These are phyloP conservation scores for Percopsis omiscomaycus DNA, from an alignment of 2,797 vertebrate species.

Conservation along the genomic window DNA sequence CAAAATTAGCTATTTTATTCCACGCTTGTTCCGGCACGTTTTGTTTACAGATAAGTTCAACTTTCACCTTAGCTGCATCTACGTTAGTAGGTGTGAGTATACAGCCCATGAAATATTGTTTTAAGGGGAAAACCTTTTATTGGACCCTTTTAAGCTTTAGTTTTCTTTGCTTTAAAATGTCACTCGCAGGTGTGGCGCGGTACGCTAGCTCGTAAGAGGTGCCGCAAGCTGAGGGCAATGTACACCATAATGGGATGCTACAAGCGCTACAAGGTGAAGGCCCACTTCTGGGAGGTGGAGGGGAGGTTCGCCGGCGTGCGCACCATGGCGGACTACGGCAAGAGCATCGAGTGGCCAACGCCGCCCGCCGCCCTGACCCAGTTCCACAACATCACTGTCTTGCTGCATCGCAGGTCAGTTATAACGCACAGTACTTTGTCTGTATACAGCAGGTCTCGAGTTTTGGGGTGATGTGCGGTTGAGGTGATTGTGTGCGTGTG, in stretches of 20 bases:
- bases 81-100: too few relatives aligned
- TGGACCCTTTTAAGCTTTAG: not conserved
- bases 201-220: constrained; percentile 82
- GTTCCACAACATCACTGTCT: constrained; percentile 83
- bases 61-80: too few relatives aligned
- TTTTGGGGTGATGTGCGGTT: not conserved
- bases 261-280: constrained; percentile 86
- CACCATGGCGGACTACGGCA: constrained; percentile 82
- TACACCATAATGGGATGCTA: constrained; percentile 87
- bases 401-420: constrained; percentile 84
- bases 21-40: too few relatives aligned
- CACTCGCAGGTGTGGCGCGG: constrained; percentile 84
- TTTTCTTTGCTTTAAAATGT: not conserved
- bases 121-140: not conserved
- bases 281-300: constrained; percentile 85
- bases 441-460: not conserved
- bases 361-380: constrained; percentile 78
- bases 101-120: too few relatives aligned
- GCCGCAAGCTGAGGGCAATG: constrained; percentile 78
- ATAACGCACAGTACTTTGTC: not conserved
- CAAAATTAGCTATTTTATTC: too few relatives aligned
- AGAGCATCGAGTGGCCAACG: constrained; percentile 81
- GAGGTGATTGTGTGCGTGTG: not conserved
- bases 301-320: constrained; percentile 78
- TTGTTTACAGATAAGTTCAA: too few relatives aligned